Conservation (phyloP, 2,113 vertebrate genomes). For the Oryzias javanicus region DNA sequence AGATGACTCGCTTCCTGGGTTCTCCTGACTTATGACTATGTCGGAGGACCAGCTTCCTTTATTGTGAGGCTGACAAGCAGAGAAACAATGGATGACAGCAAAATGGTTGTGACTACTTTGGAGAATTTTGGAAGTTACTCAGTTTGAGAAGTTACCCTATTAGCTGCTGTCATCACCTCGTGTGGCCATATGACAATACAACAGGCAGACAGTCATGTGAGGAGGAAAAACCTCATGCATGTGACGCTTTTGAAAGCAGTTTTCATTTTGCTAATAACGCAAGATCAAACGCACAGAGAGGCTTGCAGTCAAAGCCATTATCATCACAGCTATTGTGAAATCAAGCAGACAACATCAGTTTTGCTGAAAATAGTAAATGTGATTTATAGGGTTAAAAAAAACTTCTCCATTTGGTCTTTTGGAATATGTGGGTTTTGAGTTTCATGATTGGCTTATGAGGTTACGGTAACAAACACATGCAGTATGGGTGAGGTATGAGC, state of each 20-base stretch:
- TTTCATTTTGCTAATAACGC: constrained; percentile 26
- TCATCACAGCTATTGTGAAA: constrained; percentile 7
- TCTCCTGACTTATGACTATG: constrained; percentile 60
- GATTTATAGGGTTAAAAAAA: constrained; percentile 2
- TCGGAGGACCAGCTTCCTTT: constrained; percentile 35
- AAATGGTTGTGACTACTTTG: neutral
- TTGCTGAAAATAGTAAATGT: neutral
- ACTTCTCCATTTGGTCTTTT: neutral
- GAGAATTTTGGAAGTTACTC: constrained; percentile 1
- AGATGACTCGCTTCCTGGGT: constrained; percentile 32
- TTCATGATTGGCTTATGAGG: neutral
- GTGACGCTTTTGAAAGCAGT: constrained; percentile 29
- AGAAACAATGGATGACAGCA: constrained; percentile 18
- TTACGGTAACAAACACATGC: neutral
- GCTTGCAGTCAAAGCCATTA: constrained; percentile 7
- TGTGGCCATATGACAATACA: constrained; percentile 44
- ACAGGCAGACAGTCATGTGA: constrained; percentile 30
- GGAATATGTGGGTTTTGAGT: neutral
- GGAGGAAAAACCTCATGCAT: constrained; percentile 4
- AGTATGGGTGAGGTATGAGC: no score
- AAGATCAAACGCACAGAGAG: constrained; percentile 10
- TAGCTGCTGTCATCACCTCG: constrained; percentile 17
- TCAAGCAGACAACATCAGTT: neutral
- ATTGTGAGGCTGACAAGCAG: constrained; percentile 7
- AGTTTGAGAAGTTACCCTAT: no score